Evolutionary conservation across 92 coral and sea anemone genomes (phyloP), one percentile per base, ranked within the genome.

Genomic region (Paramuricea clavata): DNA sequence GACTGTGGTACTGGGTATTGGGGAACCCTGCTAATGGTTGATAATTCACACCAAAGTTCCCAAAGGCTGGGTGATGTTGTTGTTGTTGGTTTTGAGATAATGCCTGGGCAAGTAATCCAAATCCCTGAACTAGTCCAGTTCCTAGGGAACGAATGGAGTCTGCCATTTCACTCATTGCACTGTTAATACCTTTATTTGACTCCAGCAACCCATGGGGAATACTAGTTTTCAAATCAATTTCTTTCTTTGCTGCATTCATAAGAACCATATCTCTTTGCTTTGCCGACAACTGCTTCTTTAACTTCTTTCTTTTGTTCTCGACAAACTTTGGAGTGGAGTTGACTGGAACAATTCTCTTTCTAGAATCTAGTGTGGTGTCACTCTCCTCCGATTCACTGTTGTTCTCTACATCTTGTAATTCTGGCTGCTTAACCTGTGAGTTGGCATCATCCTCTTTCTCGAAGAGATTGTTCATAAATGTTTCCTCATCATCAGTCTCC

Each of bases 291-390:
- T n/a, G n/a, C n/a, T n/a, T n/a, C n/a, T n/a, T n/a, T n/a, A n/a
- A n/a, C n/a, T n/a, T n/a, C n/a, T 87, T 82, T 43, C 87, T 88
- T 65, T 81, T 88, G 62, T 87, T 86, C 56, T 87, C 87, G 26
- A 82, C 91, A 81, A 30, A 81, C 54, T 79, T 81, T 68, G 91
- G 81, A 32, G 91, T 87, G 28, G 87, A 35, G 43, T 68, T 86
- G 81, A 35, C 87, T 87, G 56, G 91, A 49, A 57, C 56, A 73
- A 70, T 87, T 82, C n/a, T n/a, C n/a, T n/a, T n/a, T n/a, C n/a
- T n/a, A n/a, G n/a, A n/a, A n/a, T n/a, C n/a, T n/a, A n/a, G 74
- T 68, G 30, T 64, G 41, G 74, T 39, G 27, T 49, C 82, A 41
- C 44, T 74, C 80, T 49, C 64, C 78, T 44, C 74, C 31, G 23